A percentile compares a stretch with the other conserved stretches of the same genome.
Evolutionary conservation across 2,113 vertebrate genomes (phyloP).

Genomic region (Vireo altiloquus): DNA sequence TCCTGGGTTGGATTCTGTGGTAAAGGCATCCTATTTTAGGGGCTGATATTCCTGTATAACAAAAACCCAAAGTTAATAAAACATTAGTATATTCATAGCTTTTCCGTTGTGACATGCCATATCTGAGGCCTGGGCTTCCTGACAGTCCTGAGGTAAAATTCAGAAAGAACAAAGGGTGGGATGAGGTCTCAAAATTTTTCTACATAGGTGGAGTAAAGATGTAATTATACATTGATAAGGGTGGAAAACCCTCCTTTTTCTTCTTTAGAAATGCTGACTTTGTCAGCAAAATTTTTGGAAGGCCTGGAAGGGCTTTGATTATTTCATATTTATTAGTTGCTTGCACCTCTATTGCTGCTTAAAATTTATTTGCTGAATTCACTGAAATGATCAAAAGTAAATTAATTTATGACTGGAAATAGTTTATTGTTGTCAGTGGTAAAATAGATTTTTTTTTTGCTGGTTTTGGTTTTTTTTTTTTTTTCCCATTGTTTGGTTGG

Average conservation of each 20-base stretch:
- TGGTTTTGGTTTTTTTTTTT: no score
- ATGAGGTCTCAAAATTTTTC: background rate
- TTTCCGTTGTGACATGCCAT: background rate
- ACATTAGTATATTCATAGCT: background rate
- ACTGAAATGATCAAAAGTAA: background rate
- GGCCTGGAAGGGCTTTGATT: background rate
- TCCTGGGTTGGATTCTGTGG: background rate
- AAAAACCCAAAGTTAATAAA: background rate
- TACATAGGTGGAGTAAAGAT: background rate
- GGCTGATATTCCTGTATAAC: background rate
- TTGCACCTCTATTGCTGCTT: background rate
- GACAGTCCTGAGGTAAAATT: background rate
- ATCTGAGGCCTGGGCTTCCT: background rate
- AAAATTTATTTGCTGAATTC: background rate
- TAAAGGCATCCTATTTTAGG: background rate
- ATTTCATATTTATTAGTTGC: background rate
- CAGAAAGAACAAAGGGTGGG: background rate
- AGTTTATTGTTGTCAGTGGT: background rate
- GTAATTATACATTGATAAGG: background rate
- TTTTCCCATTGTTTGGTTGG: background rate
- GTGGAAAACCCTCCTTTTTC: accelerated
- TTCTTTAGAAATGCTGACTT: background rate
- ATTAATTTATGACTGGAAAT: background rate
- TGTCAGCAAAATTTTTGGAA: background rate
- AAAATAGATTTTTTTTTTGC: background rate